A percentile compares a stretch with the other conserved stretches of the same genome.
Evolutionary conservation across 1,140 invertebrate species (phyloP).

Genomic region (Paraescarpia echinospica): DNA sequence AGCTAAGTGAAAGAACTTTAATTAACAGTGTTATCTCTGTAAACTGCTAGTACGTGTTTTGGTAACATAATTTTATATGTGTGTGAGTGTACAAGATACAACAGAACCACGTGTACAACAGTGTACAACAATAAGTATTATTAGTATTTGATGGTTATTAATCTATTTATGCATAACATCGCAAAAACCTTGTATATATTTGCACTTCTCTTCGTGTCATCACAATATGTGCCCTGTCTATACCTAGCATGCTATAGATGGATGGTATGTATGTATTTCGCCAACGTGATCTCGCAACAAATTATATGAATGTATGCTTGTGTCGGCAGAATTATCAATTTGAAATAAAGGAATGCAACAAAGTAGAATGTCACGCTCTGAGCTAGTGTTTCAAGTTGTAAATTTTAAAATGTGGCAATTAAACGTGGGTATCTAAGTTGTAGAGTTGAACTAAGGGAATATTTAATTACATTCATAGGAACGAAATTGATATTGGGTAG

Average conservation of each 20-base stretch:
- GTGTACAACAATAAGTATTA: no score
- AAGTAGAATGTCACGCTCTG: neutral
- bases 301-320: neutral
- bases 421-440: neutral
- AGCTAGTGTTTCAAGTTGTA: neutral
- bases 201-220: no score
- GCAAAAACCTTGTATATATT: no score
- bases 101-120: no score
- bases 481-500: no score
- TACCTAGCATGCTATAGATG: no score
- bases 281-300: neutral
- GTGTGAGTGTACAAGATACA: neutral
- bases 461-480: neutral
- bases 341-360: neutral
- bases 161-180: no score
- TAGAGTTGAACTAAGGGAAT: neutral
- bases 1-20: no score
- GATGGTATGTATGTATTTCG: no score
- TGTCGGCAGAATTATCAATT: neutral
- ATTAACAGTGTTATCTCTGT: neutral
- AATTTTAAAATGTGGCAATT: neutral
- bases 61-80: neutral
- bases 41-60: neutral
- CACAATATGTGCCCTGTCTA: no score
- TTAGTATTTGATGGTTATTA: no score